Base-by-base conservation (phyloP, 1,140 invertebrate species). In the Halesus radiatus region DNA sequence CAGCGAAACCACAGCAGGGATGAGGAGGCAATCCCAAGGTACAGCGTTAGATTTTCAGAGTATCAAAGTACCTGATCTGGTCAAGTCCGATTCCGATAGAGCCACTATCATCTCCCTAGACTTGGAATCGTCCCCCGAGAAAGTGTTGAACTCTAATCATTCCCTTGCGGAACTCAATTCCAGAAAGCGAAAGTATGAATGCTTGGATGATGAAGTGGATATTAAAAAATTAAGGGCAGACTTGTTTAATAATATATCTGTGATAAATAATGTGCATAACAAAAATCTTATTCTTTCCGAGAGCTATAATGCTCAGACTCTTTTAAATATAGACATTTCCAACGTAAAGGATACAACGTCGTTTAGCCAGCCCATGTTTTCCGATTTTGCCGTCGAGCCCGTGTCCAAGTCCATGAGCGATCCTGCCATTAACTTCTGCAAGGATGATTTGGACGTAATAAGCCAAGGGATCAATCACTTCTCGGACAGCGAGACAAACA, bases 331-430 rank as follows among this genome's bases (percentile, higher is more conserved):
- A 23, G 58, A 23, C 6, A 50, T 73, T 45, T 50, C 54, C 4
- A 16, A 23, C 20, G 64, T 37, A 3, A 76, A 79, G 6, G 54
- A 80, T 72, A 10, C 76, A 4, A 20, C 56, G 4, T 83, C 82
- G 23, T 83, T 83, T 56, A 83, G 82, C 54, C 82, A 83, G 53
- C 82, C 82, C 5, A 4, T 66, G 13, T 83, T 81, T 64, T 50
- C 73, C 26, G 70, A 32, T 16, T 76, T 68, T 13, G 22, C 64
- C 50, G 76, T 83, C 2, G 70, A 80, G 15, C 76, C 76, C 1
- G 53, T 78, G 0, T 60, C 77, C 22, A 83, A 83, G 60, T 58
- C 80, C 3, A 52, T 78, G 29, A 83, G 82, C 45, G 80, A 83
- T 26, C 77, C 77, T 10, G 72, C 37, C 22, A 50, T 80, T 6